These are phyloP conservation scores for Scaptomyza graminum DNA, from an alignment of 1,140 invertebrate species.

Conservation along the genomic window DNA sequence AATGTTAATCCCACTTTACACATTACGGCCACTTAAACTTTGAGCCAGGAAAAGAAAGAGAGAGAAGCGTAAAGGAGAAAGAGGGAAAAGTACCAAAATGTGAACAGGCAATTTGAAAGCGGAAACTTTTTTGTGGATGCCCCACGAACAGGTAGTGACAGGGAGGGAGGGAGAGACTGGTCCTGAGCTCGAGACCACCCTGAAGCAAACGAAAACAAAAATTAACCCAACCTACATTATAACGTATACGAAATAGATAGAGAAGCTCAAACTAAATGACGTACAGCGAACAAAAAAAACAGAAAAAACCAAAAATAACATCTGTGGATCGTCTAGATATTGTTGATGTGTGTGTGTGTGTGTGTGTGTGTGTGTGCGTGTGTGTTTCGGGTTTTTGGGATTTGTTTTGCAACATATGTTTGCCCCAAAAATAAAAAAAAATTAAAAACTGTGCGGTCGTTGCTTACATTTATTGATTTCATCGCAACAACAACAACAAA, in stretches of 20 bases:
- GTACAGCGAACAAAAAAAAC: no score
- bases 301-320: constrained; percentile 42
- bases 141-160: constrained; percentile 38
- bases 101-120: constrained; percentile 41
- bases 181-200: constrained; percentile 54
- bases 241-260: constrained; percentile 57
- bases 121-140: constrained; percentile 29
- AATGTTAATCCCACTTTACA: constrained; percentile 57
- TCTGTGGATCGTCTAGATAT: constrained; percentile 68
- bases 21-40: constrained; percentile 53
- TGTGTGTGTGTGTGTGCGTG: not conserved
- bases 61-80: not conserved
- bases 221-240: constrained; percentile 78
- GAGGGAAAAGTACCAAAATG: not conserved
- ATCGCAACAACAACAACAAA: constrained; percentile 48
- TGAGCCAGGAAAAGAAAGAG: not conserved
- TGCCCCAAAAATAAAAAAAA: constrained; percentile 38
- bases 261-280: constrained; percentile 37
- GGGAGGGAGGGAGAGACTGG: constrained; percentile 1
- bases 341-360: constrained; percentile 1
- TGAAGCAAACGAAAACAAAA: constrained; percentile 39
- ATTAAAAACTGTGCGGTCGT: constrained; percentile 41
- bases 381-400: not conserved
- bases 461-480: constrained; percentile 78
- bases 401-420: constrained; percentile 42